phyloP scores from a whole-genome alignment of 1,140 invertebrate species.

The Coptotermes formosanus region DNA sequence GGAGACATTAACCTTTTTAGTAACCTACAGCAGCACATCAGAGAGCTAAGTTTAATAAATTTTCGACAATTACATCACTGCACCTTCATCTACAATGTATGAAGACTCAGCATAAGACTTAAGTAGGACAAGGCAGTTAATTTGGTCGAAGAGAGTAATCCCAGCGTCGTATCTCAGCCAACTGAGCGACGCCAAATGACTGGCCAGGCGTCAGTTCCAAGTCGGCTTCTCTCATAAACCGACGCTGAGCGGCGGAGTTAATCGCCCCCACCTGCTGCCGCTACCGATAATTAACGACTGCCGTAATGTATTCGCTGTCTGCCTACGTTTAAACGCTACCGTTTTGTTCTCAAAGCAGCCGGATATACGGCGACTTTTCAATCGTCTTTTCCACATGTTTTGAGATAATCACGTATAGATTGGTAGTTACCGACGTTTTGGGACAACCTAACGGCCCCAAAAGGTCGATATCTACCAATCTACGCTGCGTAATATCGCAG shows the following conservation, averaged over 20 bases:
- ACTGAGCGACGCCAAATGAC: neutral
- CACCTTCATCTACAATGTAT: no score
- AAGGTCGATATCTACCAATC: no score
- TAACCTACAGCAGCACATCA: no score
- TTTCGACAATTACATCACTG: no score
- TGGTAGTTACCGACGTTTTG: no score
- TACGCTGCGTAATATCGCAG: no score
- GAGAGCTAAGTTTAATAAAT: no score
- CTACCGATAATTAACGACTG: neutral
- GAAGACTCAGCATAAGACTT: no score
- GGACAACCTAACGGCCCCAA: no score
- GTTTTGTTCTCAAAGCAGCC: neutral
- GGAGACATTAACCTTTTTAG: no score
- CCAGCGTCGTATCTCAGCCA: neutral
- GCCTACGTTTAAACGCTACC: neutral
- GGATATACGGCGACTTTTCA: no score
- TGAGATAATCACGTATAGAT: neutral
- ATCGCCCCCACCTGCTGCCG: neutral
- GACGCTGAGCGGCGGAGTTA: neutral
- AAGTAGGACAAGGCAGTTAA: neutral
- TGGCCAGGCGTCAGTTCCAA: neutral
- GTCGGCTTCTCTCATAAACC: constrained; percentile 9
- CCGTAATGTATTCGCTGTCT: neutral
- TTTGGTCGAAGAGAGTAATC: neutral
- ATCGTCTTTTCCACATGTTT: no score